These are phyloP conservation scores for Alosa alosa DNA, from an alignment of 2,113 vertebrate genomes.

Conservation along the genomic window DNA sequence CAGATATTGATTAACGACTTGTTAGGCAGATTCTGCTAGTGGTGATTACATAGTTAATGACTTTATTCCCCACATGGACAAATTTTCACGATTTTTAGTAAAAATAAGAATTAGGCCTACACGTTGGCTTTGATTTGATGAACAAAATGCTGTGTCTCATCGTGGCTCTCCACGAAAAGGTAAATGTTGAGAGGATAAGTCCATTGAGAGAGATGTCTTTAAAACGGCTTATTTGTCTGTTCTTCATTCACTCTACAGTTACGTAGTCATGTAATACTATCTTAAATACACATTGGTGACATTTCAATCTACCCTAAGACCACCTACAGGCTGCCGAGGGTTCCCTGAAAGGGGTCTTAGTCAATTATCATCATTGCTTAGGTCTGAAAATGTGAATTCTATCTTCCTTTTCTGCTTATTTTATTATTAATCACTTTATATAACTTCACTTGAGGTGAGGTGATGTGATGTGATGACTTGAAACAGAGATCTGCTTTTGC, in stretches of 20 bases:
- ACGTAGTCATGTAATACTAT: neutral
- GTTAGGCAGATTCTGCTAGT: neutral
- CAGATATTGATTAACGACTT: neutral
- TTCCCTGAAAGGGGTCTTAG: neutral
- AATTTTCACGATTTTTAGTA: neutral
- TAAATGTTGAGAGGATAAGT: neutral
- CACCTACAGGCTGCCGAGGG: neutral
- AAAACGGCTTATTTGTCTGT: neutral
- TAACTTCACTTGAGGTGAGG: neutral
- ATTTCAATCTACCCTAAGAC: neutral
- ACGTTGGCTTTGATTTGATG: neutral
- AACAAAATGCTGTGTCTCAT: neutral
- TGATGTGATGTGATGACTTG: slow-evolving; percentile 7
- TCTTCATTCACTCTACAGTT: neutral
- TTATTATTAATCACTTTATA: slow-evolving; percentile 15
- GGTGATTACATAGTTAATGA: neutral
- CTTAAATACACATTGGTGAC: neutral
- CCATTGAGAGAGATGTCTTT: neutral
- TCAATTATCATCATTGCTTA: neutral
- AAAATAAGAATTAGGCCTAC: too few species aligned
- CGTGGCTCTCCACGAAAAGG: neutral
- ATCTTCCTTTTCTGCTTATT: neutral
- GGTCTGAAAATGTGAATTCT: neutral
- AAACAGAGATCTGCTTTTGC: slow-evolving; percentile 1
- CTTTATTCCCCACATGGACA: neutral